phyloP scores from a whole-genome alignment of 92 coral and sea anemone species.

The Metridium senile region DNA sequence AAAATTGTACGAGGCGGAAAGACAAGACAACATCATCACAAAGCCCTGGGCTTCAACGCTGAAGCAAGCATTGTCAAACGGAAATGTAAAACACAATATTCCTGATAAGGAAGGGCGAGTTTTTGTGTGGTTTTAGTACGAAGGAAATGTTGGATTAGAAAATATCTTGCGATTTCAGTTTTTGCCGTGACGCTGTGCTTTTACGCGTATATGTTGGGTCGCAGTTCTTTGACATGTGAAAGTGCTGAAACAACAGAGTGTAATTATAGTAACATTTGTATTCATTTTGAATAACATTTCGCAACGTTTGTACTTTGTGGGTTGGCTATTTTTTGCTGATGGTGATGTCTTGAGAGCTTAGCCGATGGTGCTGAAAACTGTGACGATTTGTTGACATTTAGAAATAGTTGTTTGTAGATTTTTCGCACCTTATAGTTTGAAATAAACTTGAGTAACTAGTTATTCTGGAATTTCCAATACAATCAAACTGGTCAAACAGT shows the following conservation, averaged over 20 bases:
- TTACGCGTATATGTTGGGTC: neutral
- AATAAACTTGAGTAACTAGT: too few species aligned
- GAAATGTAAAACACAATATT: neutral
- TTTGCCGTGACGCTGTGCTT: neutral
- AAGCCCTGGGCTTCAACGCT: neutral
- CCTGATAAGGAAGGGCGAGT: constrained; percentile 6
- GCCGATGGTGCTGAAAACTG: neutral
- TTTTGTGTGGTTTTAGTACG: neutral
- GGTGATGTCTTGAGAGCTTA: neutral
- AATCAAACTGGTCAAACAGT: too few species aligned
- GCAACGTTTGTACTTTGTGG: neutral
- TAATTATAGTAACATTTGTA: neutral
- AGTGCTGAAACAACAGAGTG: neutral
- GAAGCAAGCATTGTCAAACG: neutral
- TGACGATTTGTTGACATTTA: neutral
- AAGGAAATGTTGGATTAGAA: neutral
- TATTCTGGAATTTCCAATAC: too few species aligned
- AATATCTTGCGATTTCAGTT: neutral
- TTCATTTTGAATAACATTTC: neutral
- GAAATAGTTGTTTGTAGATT: neutral
- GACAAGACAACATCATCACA: neutral
- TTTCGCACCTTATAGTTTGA: too few species aligned
- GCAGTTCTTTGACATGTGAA: neutral
- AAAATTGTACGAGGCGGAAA: neutral
- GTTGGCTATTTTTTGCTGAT: neutral